Percentiles rank a stretch among this genome's conserved stretches.
These are phyloP conservation scores for Myotis brandtii DNA, from an alignment of 2,113 vertebrate species.

Conservation along the genomic window DNA sequence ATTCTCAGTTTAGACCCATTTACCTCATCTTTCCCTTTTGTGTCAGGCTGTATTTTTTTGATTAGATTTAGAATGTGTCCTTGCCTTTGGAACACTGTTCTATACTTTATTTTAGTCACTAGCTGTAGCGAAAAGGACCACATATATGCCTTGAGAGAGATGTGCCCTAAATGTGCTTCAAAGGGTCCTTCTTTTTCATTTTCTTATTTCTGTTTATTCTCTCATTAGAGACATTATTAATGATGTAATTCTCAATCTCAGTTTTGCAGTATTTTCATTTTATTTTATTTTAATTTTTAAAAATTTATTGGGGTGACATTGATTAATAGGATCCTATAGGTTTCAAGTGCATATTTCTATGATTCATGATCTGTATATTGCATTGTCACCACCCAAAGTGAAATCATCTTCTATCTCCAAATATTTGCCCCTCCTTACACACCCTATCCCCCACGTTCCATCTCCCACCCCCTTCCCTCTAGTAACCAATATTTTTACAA, in stretches of 20 bases:
- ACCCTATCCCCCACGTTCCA: too few species aligned
- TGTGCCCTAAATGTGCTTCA: background rate
- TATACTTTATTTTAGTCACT: background rate
- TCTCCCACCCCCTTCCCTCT: too few species aligned
- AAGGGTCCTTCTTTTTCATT: background rate
- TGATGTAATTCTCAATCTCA: background rate
- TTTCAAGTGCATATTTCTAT: too few species aligned
- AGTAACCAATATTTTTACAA: too few species aligned
- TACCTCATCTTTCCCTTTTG: background rate
- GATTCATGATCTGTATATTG: too few species aligned
- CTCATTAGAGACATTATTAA: slow-evolving; percentile 8
- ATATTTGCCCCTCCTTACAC: too few species aligned
- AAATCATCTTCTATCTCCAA: too few species aligned
- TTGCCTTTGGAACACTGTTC: background rate
- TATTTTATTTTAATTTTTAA: background rate
- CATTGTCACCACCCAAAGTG: too few species aligned
- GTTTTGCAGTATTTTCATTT: background rate
- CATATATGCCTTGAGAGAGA: background rate
- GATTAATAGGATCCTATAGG: too few species aligned
- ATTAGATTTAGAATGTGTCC: background rate
- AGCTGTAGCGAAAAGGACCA: background rate
- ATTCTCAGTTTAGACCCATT: background rate
- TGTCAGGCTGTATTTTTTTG: background rate
- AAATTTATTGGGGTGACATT: too few species aligned
- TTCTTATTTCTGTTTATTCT: background rate